Evolutionary conservation across 1,140 invertebrate genomes (phyloP), one percentile per base, ranked within the genome.

Genomic region (Lysiphlebus fabarum): DNA sequence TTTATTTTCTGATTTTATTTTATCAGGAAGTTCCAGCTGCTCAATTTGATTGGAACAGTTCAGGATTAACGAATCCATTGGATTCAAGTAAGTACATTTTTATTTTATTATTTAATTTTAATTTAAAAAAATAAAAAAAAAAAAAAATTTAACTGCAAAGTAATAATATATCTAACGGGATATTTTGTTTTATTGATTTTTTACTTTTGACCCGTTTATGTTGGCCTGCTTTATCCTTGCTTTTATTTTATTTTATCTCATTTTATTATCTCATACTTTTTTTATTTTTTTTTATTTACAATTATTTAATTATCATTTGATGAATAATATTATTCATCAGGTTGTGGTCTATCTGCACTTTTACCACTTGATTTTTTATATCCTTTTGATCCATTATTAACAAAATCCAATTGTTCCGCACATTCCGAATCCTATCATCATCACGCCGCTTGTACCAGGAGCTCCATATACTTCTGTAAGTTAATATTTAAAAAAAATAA

Each of bases 41-140:
- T 48, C 82, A 86, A 67, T 87, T 87, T 69, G 85, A 86, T 73
- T 87, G 86, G 85, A 84, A 79, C 64, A 81, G 80, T 69, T 82
- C 85, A 63, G 86, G 85, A 43, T 73, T 88, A 51, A 78, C 82
- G 12, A 87, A 87, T 79, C 85, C 85, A 54, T 74, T 87, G 61
- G 85, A 87, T 72, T 79, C 71, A 65, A 76, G 85, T 87, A 81
- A 84, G 84, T 84, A 78, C 71, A 59, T 55, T 26, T 50, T 44
- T 40, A 9, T 17, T 61, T 43, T 11, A 54, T 45, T 42, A 26
- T 26, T 26, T 26, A 26, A 2, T 26, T 26, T 34, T 53, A 37
- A 53, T 40, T 44, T n/a, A 34, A 36, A 42, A 26, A 26, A 26
- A 26, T 2, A 4, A 26, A 26, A 26, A 26, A 26, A 26, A 26